phyloP scores from a whole-genome alignment of 2,113 vertebrate species.

The Xiphophorus maculatus region DNA sequence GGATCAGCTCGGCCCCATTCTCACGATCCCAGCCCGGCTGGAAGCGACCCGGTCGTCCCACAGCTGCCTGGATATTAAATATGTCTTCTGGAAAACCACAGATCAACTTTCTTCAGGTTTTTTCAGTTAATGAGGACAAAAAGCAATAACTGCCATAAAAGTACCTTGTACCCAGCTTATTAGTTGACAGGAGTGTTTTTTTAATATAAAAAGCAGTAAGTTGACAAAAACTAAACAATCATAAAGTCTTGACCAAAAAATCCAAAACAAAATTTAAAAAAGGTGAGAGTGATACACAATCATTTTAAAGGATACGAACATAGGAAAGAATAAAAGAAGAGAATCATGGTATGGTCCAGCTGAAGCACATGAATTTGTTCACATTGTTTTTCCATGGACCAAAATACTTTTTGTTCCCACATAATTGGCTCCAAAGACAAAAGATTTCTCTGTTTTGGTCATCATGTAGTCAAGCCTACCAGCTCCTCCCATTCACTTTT shows the following conservation, averaged over 20 bases:
- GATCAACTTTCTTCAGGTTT: constrained; percentile 50
- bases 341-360: constrained; percentile 81
- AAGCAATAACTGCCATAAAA: constrained; percentile 83
- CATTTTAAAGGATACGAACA: constrained; percentile 73
- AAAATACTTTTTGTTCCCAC: constrained; percentile 51
- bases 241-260: constrained; percentile 78
- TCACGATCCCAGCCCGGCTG: constrained; percentile 83
- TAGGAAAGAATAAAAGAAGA: constrained; percentile 48
- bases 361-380: constrained; percentile 81
- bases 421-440: constrained; percentile 73
- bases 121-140: constrained; percentile 64
- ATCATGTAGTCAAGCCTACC: constrained; percentile 52
- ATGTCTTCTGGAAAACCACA: constrained; percentile 81
- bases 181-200: constrained; percentile 91
- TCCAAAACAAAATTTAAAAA: constrained; percentile 74
- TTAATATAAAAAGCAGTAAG: constrained; percentile 86
- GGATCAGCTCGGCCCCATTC: constrained; percentile 83
- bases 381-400: constrained; percentile 71
- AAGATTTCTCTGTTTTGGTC: constrained; percentile 80
- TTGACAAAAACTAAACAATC: constrained; percentile 84
- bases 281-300: constrained; percentile 84
- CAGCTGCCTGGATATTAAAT: constrained; percentile 87
- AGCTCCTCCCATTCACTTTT: constrained; percentile 76
- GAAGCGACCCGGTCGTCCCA: constrained; percentile 79
- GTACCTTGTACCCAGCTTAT: constrained; percentile 89